Base-by-base conservation (phyloP, 2,888 invertebrate genomes). In the Cecidostiba fungosa region DNA sequence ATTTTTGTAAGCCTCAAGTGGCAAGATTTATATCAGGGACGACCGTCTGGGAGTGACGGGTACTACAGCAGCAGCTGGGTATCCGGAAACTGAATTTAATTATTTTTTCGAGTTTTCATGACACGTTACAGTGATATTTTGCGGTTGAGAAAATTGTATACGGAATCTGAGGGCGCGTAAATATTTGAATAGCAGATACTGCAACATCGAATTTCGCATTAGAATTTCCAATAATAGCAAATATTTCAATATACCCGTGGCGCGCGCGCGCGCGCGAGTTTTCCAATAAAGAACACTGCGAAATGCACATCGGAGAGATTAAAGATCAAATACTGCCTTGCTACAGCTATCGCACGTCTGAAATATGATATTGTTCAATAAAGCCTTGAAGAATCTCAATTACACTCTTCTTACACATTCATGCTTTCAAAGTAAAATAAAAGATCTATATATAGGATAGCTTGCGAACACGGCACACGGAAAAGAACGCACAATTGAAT, bases 201-300 rank as follows among this genome's bases (percentile, higher is more conserved):
- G 19, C 19, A 19, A n/a, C 54, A 6, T n/a, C n/a, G 54, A 19
- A 59, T 59, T 59, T 59, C 8, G 19, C 54, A 59, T 59, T 59
- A 59, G 54, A 59, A 59, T 59, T 59, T 59, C n/a, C 54, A n/a
- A 59, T 59, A n/a, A n/a, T n/a, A n/a, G 54, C 54, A n/a, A 59
- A n/a, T n/a, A 10, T 59, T 59, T 59, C n/a, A n/a, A 59, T 19
- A n/a, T 59, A 3, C 47, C 47, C 16, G 14, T 19, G 2, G 32
- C 32, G n/a, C 39, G 5, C 39, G 39, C 43, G 43, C 39, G 10
- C 10, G 50, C 50, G 16, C 19, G 3, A 50, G 19, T 50, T 50
- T 50, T 19, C 50, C 50, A 50, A 50, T 50, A 50, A 50, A 50
- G 50, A 50, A 19, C 50, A 19, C 50, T 19, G 50, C 50, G 50